Base-by-base conservation (phyloP, 2,113 vertebrate genomes). In the Hippotragus niger region DNA sequence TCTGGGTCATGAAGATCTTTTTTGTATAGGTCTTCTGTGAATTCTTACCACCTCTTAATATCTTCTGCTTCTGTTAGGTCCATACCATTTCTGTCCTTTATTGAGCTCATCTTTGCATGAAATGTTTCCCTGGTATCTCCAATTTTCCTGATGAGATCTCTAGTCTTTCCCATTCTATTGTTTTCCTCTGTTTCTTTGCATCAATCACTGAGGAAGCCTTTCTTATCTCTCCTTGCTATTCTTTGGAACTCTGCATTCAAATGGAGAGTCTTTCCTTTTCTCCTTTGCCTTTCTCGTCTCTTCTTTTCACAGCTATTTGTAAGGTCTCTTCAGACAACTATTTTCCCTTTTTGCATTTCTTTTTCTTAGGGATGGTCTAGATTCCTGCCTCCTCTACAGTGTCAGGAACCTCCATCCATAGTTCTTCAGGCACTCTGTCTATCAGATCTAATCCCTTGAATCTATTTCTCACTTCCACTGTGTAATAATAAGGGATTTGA, bases 341-440 rank as follows among this genome's bases (percentile, higher is more conserved):
- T 67, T 19, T 64, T n/a, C 33, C 33, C 33, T 67, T 67, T 67
- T n/a, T n/a, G 62, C 33, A n/a, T n/a, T 67, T n/a, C 62, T 67
- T 67, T n/a, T 67, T 67, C 33, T 19, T 67, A 8, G 33, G 62
- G 33, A 33, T 67, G 33, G 16, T 67, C 33, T n/a, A 9, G 62
- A 10, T 67, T 16, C 62, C 8, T n/a, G 33, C 62, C 62, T 67
- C 62, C 16, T n/a, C 0, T 67, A n/a, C 4, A 21, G 17, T 21
- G 4, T 36, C n/a, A 36, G 33, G 64, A 67, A 67, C n/a, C 4
- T 21, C n/a, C 0, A 0, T 36, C n/a, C n/a, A 36, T 36, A 21
- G 64, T 67, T 67, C 33, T 67, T 67, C 17, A 36, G 17, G 64
- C 33, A 67, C 64, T 67, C n/a, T 64, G 60, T 64, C 60, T 36